Conservation (phyloP, 2,888 invertebrate species). For the Heliconius sara region DNA sequence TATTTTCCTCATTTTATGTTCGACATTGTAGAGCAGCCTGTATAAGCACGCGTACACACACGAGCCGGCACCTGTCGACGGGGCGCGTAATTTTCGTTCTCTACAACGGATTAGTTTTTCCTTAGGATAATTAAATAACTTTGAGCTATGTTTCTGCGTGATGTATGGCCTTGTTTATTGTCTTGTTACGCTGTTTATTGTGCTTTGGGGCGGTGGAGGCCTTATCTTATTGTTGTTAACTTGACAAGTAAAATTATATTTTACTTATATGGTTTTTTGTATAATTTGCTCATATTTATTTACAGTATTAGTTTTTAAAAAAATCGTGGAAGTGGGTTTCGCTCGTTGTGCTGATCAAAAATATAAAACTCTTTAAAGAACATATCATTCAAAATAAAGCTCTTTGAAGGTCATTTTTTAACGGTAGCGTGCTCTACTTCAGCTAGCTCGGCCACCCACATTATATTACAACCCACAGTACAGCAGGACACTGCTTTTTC, state of each 20-base stretch:
- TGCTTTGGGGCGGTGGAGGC: constrained; percentile 57
- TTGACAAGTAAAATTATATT: not conserved
- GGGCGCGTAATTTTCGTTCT: constrained; percentile 76
- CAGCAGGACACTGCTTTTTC: too few species aligned
- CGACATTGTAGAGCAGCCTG: constrained; percentile 55
- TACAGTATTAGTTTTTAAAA: not conserved
- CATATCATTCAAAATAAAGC: not conserved
- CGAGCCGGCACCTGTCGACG: constrained; percentile 71
- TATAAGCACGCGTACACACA: constrained; percentile 57
- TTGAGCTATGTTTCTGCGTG: constrained; percentile 79
- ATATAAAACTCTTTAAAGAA: not conserved
- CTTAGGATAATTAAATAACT: constrained; percentile 83
- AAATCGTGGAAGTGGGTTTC: not conserved
- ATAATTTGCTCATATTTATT: not conserved
- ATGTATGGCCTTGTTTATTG: constrained; percentile 81
- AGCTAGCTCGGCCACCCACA: constrained; percentile 89
- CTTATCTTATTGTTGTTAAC: constrained; percentile 58
- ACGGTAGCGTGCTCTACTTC: constrained; percentile 83
- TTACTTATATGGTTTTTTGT: not conserved
- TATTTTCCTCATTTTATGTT: not conserved
- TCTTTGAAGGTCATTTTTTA: not conserved
- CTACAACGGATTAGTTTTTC: constrained; percentile 81
- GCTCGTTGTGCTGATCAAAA: not conserved
- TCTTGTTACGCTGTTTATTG: constrained; percentile 58
- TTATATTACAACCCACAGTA: too few species aligned